Evolutionary conservation across 2,888 invertebrate species (phyloP).

Genomic region (Choristoneura rosaceana): DNA sequence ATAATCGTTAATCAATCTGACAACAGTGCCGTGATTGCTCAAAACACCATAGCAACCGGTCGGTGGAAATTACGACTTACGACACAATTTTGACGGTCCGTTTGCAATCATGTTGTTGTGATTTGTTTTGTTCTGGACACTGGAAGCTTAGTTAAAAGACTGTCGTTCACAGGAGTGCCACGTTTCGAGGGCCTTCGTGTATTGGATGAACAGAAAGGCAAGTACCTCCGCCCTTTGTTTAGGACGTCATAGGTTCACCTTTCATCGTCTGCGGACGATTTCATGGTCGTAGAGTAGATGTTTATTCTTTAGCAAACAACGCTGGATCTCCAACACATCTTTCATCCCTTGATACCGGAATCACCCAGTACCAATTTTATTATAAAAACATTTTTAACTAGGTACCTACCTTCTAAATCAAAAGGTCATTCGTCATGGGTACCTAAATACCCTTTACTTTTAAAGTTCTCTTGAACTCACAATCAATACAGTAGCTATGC

Average conservation of each 20-base stretch:
- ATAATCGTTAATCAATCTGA: slow-evolving; percentile 48
- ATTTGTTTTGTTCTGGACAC: slow-evolving; percentile 61
- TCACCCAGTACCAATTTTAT: not conserved
- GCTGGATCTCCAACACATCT: not conserved
- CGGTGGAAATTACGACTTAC: slow-evolving; percentile 76
- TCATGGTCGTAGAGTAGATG: slow-evolving; percentile 68
- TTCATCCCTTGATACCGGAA: not conserved
- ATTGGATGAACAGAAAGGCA: slow-evolving; percentile 85
- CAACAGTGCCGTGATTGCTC: slow-evolving; percentile 64
- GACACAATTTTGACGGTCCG: slow-evolving; percentile 73
- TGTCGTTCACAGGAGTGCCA: slow-evolving; percentile 69
- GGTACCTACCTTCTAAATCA: slow-evolving; percentile 2
- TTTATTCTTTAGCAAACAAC: slow-evolving; percentile 42
- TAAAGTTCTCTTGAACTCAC: slow-evolving; percentile 32
- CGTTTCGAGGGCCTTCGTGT: slow-evolving; percentile 72
- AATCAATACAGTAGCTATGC: slow-evolving; percentile 38
- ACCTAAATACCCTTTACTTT: slow-evolving; percentile 11
- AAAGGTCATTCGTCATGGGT: not conserved
- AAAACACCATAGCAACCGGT: slow-evolving; percentile 70
- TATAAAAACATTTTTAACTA: not conserved
- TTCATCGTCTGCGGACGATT: slow-evolving; percentile 52
- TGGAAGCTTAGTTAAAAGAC: slow-evolving; percentile 58
- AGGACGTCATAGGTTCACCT: slow-evolving; percentile 59
- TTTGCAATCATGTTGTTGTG: slow-evolving; percentile 73
- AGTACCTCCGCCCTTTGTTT: slow-evolving; percentile 72